Evolutionary conservation across 2,797 vertebrate species (phyloP), one percentile per base, ranked within the genome.

Genomic region (Halcyon smyrnensis): DNA sequence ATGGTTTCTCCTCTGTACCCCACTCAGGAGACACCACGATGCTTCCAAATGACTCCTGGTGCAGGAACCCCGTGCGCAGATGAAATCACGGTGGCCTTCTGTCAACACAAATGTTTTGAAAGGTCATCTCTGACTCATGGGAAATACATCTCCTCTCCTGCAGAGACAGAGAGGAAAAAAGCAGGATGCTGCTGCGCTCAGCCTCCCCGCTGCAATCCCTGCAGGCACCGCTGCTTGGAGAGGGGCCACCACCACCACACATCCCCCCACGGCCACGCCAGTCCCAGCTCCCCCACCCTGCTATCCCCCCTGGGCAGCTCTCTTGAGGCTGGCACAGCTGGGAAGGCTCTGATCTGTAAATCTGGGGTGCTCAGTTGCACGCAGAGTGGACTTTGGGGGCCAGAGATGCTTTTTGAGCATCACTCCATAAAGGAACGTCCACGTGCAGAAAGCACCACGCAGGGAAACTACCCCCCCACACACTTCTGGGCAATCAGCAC

Each of bases 1-100:
- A 56, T 24, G n/a, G 4, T 2, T 21, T 9, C 64, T 79, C 63
- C 87, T 70, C 63, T 10, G 0, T 50, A 70, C 37, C 70, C 91
- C 0, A 1, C 75, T 37, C 71, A 1, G 51, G 63, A 57, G 74
- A 45, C 64, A 8, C 59, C 0, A 1, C 1, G 13, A 34, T 2
- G 6, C 69, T 59, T 68, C 37, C 1, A 0, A 30, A 8, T 5
- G 53, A 23, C 86, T 79, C 75, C 88, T 27, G 1, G 0, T 0
- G 0, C 70, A 43, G 74, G 78, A 68, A n/a, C 84, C 75, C 78
- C 11, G 82, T 11, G 0, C 7, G 4, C 48, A 68, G 73, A 78
- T 88, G 87, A 91, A 65, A 51, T 62, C 85, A 41, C 4, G 4
- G 5, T 21, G 14, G 88, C 85, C 63, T 90, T 85, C 84, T 86